Base-by-base conservation (phyloP, 2,797 vertebrate genomes). In the Sardinella longiceps region DNA sequence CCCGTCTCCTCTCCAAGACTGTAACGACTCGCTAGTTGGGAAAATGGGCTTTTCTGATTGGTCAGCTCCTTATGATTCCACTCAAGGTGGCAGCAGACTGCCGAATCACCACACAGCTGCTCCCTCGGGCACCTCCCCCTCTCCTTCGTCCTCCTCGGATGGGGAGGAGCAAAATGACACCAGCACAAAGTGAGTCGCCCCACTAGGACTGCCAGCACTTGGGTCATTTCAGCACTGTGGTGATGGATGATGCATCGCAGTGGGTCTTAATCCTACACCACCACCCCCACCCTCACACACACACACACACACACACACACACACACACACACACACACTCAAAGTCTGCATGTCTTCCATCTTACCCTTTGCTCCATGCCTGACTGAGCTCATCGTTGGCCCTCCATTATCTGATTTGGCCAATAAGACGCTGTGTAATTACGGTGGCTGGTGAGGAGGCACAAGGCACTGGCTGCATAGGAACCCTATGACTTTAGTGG, bases 121-220 rank as follows among this genome's bases (percentile, higher is more conserved):
- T 84, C 95, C 95, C 89, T 94, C 96, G 77, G 97, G 96, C 81
- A 93, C 95, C 48, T 94, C 95, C 84, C 93, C 97, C 12, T 97
- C 96, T 30, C 96, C 96, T 2, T 97, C 97, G 18, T 97, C 97
- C 0, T 97, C 97, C 82, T 97, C 97, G 5, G 97, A 97, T 84
- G 96, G 94, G 91, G 97, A 98, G 60, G 97, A 97, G 84, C 95
- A 95, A 90, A 97, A 96, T 58, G 95, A 97, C 92, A 93, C 92
- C 90, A 96, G 93, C 84, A 91, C 96, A 89, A 96, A 97, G 97
- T 98, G 94, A 95, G 95, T 53, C 51, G 46, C 48, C 53, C n/a
- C n/a, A n/a, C n/a, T n/a, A 25, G 80, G 20, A 20, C 51, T 84
- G 70, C n/a, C 70, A 39, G 70, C 37, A 77, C 70, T 14, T 77